Conservation (phyloP, 2,797 vertebrate species). For the Phoebastria nigripes region DNA sequence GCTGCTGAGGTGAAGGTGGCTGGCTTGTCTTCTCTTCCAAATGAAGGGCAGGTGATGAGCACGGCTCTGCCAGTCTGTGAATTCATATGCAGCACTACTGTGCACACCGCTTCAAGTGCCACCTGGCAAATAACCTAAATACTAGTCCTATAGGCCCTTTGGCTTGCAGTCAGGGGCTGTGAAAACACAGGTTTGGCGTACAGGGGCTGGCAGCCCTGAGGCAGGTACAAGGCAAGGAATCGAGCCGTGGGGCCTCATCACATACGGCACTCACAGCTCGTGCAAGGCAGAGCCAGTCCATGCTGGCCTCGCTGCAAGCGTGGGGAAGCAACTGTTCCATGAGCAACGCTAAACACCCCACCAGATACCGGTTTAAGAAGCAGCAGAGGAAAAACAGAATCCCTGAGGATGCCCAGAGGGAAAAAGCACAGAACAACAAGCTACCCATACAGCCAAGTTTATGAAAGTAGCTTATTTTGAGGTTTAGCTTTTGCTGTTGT, state of each 20-base stretch:
- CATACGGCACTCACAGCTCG: accelerated
- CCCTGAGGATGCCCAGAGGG: neutral
- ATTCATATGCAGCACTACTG: accelerated
- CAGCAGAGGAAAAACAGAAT: neutral
- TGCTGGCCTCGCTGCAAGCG: accelerated
- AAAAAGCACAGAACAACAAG: neutral
- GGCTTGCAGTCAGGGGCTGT: neutral
- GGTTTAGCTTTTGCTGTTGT: neutral
- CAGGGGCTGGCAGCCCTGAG: neutral
- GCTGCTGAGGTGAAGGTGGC: accelerated
- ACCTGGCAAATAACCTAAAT: neutral
- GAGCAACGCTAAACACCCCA: accelerated
- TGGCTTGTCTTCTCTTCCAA: neutral
- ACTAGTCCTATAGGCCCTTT: accelerated
- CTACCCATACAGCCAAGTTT: neutral
- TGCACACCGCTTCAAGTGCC: accelerated
- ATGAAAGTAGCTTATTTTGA: neutral
- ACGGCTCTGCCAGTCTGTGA: accelerated
- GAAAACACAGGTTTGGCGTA: neutral
- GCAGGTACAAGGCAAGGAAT: accelerated
- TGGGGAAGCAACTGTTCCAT: accelerated
- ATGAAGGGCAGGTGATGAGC: accelerated
- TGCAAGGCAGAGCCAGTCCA: neutral
- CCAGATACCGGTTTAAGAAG: accelerated
- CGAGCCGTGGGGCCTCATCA: accelerated